These are phyloP conservation scores for Watsonalla binaria DNA, from an alignment of 2,888 invertebrate species.

Conservation along the genomic window DNA sequence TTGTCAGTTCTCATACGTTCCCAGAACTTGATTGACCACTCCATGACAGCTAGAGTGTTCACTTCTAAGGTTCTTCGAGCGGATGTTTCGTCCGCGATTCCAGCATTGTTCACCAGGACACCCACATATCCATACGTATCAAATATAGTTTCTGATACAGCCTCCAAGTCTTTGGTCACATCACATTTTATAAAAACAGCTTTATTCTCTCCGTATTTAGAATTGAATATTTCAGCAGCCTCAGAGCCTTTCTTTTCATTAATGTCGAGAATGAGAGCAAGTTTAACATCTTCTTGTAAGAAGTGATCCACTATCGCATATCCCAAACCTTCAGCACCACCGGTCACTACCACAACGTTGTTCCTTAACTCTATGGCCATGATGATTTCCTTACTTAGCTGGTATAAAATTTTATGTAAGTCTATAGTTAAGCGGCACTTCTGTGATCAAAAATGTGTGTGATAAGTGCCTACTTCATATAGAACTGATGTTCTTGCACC, in stretches of 20 bases:
- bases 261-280: constrained; percentile 27
- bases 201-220: constrained; percentile 56
- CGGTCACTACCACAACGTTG: constrained; percentile 55
- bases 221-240: constrained; percentile 44
- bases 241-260: constrained; percentile 34
- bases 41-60: constrained; percentile 31
- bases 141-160: constrained; percentile 33
- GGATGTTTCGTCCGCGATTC: constrained; percentile 24
- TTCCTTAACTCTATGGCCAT: constrained; percentile 25
- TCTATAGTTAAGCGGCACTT: too few species aligned
- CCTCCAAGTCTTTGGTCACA: constrained; percentile 59
- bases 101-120: constrained; percentile 55
- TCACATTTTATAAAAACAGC: constrained; percentile 65
- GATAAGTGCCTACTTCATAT: too few species aligned
- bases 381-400: neutral
- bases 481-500: too few species aligned
- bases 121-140: constrained; percentile 38
- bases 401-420: neutral
- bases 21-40: constrained; percentile 61
- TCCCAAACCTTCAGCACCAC: constrained; percentile 75
- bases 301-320: constrained; percentile 57
- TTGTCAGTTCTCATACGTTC: constrained; percentile 70
- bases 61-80: constrained; percentile 23
- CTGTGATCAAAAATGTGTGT: too few species aligned
- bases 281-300: constrained; percentile 49